These are phyloP conservation scores for Papilio machaon DNA, from an alignment of 1,140 invertebrate genomes.

Conservation along the genomic window DNA sequence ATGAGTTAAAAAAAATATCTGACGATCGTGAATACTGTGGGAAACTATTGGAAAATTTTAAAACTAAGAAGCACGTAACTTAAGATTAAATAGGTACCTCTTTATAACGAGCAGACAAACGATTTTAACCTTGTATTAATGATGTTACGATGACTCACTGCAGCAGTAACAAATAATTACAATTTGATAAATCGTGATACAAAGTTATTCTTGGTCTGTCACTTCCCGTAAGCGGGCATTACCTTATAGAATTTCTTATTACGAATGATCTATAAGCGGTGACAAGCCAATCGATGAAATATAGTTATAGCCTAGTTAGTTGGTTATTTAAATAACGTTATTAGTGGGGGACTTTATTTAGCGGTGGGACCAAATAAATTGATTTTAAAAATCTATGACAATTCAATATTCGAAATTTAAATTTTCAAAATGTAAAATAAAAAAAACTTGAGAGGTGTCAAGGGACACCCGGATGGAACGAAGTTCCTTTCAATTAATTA, in stretches of 20 bases:
- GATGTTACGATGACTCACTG: conserved; percentile 14
- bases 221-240: conserved; percentile 18
- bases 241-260: conserved; percentile 8
- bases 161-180: conserved; percentile 3
- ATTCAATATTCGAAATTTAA: no score
- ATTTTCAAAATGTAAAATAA: no score
- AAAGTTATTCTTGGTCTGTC: conserved; percentile 10
- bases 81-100: conserved; percentile 5
- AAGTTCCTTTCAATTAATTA: no score
- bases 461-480: no score
- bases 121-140: conserved; percentile 4
- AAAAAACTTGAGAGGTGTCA: no score
- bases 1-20: background rate
- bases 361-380: background rate
- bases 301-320: conserved; percentile 3
- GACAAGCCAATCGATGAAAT: conserved; percentile 7
- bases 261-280: conserved; percentile 4
- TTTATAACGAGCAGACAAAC: conserved; percentile 8
- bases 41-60: conserved; percentile 7
- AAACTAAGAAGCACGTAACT: conserved; percentile 9
- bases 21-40: background rate
- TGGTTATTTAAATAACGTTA: conserved; percentile 2
- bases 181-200: conserved; percentile 19
- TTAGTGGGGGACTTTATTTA: background rate
- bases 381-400: background rate